Percentiles rank a stretch among this genome's conserved stretches.
These are phyloP conservation scores for Dryobota labecula DNA, from an alignment of 2,888 invertebrate genomes.

Conservation along the genomic window DNA sequence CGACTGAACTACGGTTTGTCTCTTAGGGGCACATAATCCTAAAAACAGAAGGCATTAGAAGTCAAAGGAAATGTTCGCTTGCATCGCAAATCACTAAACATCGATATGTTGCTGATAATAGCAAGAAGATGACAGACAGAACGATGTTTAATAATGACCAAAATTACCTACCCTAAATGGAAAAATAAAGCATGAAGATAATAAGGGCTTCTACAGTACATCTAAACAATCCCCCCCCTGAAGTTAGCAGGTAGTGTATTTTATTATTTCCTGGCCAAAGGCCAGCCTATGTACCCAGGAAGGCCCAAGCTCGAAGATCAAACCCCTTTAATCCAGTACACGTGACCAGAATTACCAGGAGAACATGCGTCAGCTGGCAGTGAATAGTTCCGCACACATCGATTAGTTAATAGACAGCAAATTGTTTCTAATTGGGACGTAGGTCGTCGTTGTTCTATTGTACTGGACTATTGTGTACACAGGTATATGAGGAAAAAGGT, in stretches of 20 bases:
- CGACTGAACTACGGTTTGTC: too few species aligned
- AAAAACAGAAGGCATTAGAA: background rate
- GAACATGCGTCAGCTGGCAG: slow-evolving; percentile 61
- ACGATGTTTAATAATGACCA: too few species aligned
- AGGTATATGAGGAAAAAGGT: slow-evolving; percentile 40
- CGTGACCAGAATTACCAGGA: slow-evolving; percentile 58
- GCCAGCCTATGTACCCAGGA: slow-evolving; percentile 2
- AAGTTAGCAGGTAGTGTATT: background rate
- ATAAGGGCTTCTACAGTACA: too few species aligned
- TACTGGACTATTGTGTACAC: slow-evolving; percentile 30
- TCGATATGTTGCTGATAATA: background rate
- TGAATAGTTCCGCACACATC: slow-evolving; percentile 72
- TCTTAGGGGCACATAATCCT: too few species aligned
- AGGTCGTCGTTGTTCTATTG: slow-evolving; percentile 60
- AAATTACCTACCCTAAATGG: too few species aligned
- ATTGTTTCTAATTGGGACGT: slow-evolving; percentile 71
- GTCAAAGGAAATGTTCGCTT: background rate
- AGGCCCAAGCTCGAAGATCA: slow-evolving; percentile 14
- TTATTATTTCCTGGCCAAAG: background rate
- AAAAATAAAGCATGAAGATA: too few species aligned
- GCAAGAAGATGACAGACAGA: background rate
- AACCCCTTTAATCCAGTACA: slow-evolving; percentile 36
- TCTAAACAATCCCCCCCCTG: too few species aligned
- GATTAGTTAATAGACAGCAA: slow-evolving; percentile 70
- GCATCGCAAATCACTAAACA: background rate